Conservation (phyloP, 1,140 invertebrate species). For the Diachasmimorpha longicaudata region DNA sequence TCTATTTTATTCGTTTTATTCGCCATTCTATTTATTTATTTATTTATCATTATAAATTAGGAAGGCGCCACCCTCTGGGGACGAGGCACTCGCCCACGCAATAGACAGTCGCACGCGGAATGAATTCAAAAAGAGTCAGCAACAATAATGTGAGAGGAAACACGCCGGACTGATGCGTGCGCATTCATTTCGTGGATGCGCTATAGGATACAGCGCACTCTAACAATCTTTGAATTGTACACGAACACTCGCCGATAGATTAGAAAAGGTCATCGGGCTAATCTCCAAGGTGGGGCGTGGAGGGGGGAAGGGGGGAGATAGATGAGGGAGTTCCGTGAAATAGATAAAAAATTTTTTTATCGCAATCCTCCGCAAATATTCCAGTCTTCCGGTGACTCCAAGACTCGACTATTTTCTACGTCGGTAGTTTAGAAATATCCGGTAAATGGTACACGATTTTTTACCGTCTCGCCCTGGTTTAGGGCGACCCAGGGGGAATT, state of each 20-base stretch:
- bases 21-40: no score
- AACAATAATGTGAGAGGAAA: background rate
- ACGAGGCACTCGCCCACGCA: conserved; percentile 1
- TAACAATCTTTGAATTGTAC: background rate
- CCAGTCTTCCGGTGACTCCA: background rate
- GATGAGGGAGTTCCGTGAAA: background rate
- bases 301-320: no score
- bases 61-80: background rate
- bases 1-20: no score
- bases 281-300: no score
- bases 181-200: background rate
- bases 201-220: background rate
- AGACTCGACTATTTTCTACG: no score
- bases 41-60: background rate
- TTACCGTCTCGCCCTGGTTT: background rate
- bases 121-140: conserved; percentile 11
- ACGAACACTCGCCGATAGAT: background rate
- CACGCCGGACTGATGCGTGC: conserved; percentile 21
- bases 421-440: background rate
- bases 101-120: conserved; percentile 24
- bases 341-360: background rate
- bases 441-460: background rate
- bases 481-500: background rate
- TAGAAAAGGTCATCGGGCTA: background rate
- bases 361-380: background rate